These are phyloP conservation scores for Heliornis fulica DNA, from an alignment of 2,113 vertebrate genomes.

Conservation along the genomic window DNA sequence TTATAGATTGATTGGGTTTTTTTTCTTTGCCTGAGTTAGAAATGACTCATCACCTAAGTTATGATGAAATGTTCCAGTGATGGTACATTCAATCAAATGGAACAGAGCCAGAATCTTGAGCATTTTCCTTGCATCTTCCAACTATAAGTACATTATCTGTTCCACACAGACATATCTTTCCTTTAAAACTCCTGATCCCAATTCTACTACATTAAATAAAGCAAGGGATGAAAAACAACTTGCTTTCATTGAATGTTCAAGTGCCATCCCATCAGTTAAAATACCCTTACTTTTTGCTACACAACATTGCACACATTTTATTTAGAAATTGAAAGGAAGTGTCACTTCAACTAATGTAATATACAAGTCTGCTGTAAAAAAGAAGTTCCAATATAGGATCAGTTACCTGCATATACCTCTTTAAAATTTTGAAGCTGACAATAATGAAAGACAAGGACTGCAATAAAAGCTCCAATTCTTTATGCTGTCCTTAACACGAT, in stretches of 20 bases:
- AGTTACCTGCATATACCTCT: neutral
- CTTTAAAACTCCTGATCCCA: neutral
- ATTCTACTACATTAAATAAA: neutral
- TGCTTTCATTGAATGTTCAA: neutral
- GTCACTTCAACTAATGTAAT: neutral
- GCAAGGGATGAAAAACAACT: neutral
- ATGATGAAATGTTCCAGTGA: neutral
- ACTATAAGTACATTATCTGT: neutral
- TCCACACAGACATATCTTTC: neutral
- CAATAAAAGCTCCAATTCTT: neutral
- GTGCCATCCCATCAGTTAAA: neutral
- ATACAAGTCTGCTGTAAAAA: neutral
- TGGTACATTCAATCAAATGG: neutral
- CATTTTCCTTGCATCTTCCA: neutral
- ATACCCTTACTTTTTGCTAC: neutral
- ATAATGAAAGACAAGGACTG: neutral
- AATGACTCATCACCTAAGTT: slow-evolving; percentile 12
- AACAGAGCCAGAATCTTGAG: neutral
- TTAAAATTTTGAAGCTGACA: neutral
- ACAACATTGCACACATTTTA: neutral
- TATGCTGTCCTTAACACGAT: neutral
- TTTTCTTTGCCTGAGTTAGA: neutral
- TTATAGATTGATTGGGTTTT: neutral
- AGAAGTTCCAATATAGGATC: neutral
- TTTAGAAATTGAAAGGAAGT: neutral